Evolutionary conservation across 2,113 vertebrate species (phyloP).

Genomic region (Rhinoderma darwinii): DNA sequence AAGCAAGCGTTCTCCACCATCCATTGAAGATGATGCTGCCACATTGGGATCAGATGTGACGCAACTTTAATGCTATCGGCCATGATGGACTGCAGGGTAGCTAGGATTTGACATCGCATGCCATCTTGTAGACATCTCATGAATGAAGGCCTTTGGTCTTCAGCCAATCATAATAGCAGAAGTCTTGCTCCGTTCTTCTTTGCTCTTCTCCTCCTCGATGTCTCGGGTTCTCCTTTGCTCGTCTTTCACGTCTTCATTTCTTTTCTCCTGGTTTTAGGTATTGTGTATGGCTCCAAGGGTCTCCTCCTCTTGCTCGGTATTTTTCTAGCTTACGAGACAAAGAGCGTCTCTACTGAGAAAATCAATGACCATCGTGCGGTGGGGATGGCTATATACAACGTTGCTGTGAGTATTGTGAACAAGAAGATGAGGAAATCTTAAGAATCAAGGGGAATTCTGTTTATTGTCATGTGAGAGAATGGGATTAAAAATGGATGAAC

Average conservation of each 20-base stretch:
- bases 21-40: background rate
- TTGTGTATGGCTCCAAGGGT: constrained; percentile 94
- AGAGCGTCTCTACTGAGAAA: constrained; percentile 92
- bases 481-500: background rate
- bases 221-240: background rate
- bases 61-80: background rate
- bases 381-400: constrained; percentile 93
- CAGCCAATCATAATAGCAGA: no score
- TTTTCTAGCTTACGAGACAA: constrained; percentile 94
- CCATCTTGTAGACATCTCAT: no score
- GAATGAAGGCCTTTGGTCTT: no score
- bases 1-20: background rate
- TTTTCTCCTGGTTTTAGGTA: constrained; percentile 71
- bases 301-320: constrained; percentile 89
- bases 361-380: constrained; percentile 91
- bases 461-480: background rate
- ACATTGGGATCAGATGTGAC: background rate
- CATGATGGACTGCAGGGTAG: background rate
- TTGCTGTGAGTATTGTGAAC: constrained; percentile 71
- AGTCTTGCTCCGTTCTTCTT: background rate
- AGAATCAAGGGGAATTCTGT: background rate
- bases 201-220: background rate
- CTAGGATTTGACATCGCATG: no score
- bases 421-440: background rate
- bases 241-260: background rate